Evolutionary conservation across 2,888 invertebrate genomes (phyloP).

Genomic region (Amorpha juglandis): DNA sequence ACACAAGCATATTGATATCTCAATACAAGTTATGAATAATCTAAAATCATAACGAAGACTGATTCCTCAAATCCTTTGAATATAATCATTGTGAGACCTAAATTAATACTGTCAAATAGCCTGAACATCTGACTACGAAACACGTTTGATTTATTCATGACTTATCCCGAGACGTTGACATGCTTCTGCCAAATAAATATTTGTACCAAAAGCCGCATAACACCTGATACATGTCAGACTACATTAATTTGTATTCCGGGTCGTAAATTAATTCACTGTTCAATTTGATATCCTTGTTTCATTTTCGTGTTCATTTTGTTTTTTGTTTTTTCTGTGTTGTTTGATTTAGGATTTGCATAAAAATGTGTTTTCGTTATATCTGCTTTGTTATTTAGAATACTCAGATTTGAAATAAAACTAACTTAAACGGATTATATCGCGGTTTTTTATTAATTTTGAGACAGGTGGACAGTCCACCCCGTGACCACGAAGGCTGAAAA

Average conservation of each 20-base stretch:
- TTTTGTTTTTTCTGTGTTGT: no score
- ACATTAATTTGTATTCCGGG: not conserved
- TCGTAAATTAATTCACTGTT: not conserved
- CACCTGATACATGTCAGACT: not conserved
- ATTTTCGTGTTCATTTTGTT: no score
- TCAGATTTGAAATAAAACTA: no score
- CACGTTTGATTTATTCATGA: slow-evolving; percentile 25
- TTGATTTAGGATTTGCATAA: no score
- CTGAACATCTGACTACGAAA: not conserved
- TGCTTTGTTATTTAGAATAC: no score
- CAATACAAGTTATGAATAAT: no score
- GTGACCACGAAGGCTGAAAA: no score
- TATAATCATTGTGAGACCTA: not conserved
- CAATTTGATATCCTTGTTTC: not conserved
- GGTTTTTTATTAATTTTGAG: no score
- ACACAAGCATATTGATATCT: no score
- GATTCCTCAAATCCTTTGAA: not conserved
- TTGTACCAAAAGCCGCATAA: not conserved
- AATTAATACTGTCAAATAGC: not conserved
- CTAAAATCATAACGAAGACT: not conserved
- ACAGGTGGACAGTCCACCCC: no score
- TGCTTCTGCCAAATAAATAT: not conserved
- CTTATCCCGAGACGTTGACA: slow-evolving; percentile 2
- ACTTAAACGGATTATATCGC: no score
- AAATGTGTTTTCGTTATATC: no score